Evolutionary conservation across 2,888 invertebrate species (phyloP), one percentile per base, ranked within the genome.

Genomic region (Steromphala cineraria): DNA sequence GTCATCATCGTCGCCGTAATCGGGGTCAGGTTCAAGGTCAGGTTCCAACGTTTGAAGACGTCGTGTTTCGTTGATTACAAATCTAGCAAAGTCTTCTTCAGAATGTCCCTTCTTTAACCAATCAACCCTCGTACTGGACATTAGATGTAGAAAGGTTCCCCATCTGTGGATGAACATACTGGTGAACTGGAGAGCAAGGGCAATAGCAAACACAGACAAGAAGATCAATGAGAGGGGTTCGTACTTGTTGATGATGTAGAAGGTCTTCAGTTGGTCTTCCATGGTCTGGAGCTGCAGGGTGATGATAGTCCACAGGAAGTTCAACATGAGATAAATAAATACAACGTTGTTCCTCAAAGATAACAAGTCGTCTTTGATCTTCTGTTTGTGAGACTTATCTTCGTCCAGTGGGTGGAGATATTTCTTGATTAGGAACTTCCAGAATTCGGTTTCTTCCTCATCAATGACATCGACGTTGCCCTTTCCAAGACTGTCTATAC

Each of bases 251-350:
- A 90, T 87, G 79, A 91, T 89, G 82, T 90, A 91, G 81, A 90
- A 90, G 24, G 84, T 98, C 95, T 97, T 97, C 93, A 99, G 95
- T 55, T 89, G 85, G 53, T 87, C 89, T 78, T 92, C 89, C 84
- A 92, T 90, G 94, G 99, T 95, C 95, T 99, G 99, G 93, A 99
- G 96, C 94, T 99, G 96, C 95, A 99, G 98, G 90, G 99, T 98
- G 94, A 99, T 98, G 94, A 99, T 96, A 92, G 99, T 98, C 96
- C 99, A 99, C 92, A 99, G 96, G 89, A 99, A 98, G 95, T 99
- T 99, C 94, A 98, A 94, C 98, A 99, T 99, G 95, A 99, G 89
- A 82, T 87, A 91, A 40, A 90, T 89, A 67, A 91, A 90, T 1
- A 91, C 91, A 2, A 91, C 89, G 77, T 91, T 91, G 82, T 91